These are phyloP conservation scores for Encarsia formosa DNA, from an alignment of 2,888 invertebrate genomes.

Conservation along the genomic window DNA sequence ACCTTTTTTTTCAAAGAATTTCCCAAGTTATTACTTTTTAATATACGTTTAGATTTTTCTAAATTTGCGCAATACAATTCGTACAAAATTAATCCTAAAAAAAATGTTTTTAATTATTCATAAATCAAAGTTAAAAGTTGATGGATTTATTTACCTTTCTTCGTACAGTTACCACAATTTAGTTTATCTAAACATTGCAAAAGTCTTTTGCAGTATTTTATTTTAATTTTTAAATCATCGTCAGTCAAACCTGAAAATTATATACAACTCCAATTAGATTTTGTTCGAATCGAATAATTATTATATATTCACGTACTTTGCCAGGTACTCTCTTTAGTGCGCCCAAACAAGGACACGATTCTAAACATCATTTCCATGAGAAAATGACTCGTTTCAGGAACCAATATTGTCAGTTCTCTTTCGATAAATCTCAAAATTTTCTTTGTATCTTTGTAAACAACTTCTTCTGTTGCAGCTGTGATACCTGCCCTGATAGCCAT, in stretches of 20 bases:
- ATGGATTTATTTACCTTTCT: conserved; percentile 43
- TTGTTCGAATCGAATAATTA: neutral
- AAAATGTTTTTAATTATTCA: conserved; percentile 11
- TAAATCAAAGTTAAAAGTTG: no score
- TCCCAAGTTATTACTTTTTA: no score
- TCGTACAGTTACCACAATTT: conserved; percentile 54
- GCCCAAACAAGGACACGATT: conserved; percentile 61
- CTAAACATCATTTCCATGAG: conserved; percentile 62
- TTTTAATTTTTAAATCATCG: conserved; percentile 58
- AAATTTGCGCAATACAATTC: conserved; percentile 41
- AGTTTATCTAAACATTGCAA: conserved; percentile 58
- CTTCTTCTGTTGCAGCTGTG: conserved; percentile 56
- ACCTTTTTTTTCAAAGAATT: no score
- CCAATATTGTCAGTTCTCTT: conserved; percentile 54
- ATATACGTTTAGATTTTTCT: conserved; percentile 34
- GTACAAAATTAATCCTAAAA: conserved; percentile 44
- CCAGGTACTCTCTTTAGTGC: conserved; percentile 57
- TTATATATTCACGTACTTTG: conserved; percentile 55
- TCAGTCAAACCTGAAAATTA: conserved; percentile 58
- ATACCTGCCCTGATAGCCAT: conserved; percentile 44
- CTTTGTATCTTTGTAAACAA: conserved; percentile 54
- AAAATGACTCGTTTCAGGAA: conserved; percentile 61
- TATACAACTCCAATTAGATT: neutral
- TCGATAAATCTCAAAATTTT: conserved; percentile 58
- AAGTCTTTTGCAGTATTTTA: conserved; percentile 60